phyloP scores from a whole-genome alignment of 2,113 vertebrate genomes.

The Romanogobio albipinnatus region DNA sequence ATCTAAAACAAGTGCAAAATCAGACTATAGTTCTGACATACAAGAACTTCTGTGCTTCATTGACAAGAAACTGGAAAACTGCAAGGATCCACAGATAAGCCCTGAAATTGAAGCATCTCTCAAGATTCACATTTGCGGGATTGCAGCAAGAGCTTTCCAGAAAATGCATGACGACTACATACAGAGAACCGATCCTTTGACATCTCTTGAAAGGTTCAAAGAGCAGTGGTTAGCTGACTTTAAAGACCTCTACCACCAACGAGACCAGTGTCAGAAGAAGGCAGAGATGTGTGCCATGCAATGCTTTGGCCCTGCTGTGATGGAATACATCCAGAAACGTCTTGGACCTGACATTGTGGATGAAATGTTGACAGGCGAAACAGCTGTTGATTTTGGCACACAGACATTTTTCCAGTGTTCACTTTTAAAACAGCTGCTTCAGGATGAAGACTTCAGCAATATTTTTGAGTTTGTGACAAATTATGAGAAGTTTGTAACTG shows the following conservation, averaged over 20 bases:
- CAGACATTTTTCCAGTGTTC: conserved; percentile 36
- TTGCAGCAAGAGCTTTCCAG: conserved; percentile 46
- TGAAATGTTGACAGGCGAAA: conserved; percentile 8
- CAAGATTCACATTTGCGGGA: conserved; percentile 57
- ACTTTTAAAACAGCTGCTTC: conserved; percentile 31
- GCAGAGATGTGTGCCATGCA: conserved; percentile 42
- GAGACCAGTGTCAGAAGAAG: conserved; percentile 56
- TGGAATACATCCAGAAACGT: conserved; percentile 25
- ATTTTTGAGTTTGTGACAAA: not conserved
- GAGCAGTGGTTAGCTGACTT: conserved; percentile 49
- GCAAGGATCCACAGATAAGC: not conserved
- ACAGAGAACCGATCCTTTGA: conserved; percentile 43
- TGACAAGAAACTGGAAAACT: not conserved
- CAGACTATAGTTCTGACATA: conserved; percentile 47
- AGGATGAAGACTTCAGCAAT: not conserved
- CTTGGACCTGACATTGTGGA: conserved; percentile 53
- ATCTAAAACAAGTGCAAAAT: not conserved
- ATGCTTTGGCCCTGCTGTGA: conserved; percentile 50
- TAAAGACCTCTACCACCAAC: conserved; percentile 50
- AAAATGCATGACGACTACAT: conserved; percentile 52
- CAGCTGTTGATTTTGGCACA: not conserved
- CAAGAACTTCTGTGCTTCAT: conserved; percentile 44
- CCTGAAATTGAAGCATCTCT: conserved; percentile 41
- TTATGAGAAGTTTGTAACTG: conserved; percentile 43
- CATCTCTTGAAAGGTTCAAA: conserved; percentile 45